Conservation (phyloP, 2,113 vertebrate genomes). For the Pan paniscus region DNA sequence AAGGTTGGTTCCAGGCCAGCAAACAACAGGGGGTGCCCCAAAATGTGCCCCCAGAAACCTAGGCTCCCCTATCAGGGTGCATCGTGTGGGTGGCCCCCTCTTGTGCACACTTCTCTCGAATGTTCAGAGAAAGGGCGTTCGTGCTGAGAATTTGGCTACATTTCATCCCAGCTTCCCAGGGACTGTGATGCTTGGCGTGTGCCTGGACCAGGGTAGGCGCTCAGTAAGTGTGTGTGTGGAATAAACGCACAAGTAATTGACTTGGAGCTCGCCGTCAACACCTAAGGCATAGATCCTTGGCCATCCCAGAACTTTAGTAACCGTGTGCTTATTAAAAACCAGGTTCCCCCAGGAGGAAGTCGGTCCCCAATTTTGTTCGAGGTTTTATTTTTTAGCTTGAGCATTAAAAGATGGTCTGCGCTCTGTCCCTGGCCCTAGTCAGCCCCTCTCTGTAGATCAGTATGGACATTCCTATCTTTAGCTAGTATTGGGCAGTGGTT, state of each 20-base stretch:
- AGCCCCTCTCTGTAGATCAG: not conserved
- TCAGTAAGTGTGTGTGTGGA: not conserved
- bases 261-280: not conserved
- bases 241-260: not conserved
- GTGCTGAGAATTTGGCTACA: not conserved
- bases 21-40: not conserved
- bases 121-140: not conserved
- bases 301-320: not conserved
- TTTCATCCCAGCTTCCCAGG: not conserved
- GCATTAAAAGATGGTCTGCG: not conserved
- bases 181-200: not conserved
- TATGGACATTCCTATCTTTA: not conserved
- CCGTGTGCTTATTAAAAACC: not conserved
- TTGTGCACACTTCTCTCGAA: not conserved
- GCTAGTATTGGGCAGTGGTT: conserved; percentile 19
- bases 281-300: not conserved
- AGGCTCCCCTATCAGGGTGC: rapidly evolving
- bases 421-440: not conserved
- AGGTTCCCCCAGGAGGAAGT: rapidly evolving
- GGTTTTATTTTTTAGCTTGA: not conserved
- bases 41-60: not conserved
- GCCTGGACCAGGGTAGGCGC: not conserved
- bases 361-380: not conserved
- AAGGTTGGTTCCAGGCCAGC: not conserved
- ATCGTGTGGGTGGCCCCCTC: rapidly evolving